phyloP scores from a whole-genome alignment of 1,140 invertebrate genomes.

The Cylas formicarius region DNA sequence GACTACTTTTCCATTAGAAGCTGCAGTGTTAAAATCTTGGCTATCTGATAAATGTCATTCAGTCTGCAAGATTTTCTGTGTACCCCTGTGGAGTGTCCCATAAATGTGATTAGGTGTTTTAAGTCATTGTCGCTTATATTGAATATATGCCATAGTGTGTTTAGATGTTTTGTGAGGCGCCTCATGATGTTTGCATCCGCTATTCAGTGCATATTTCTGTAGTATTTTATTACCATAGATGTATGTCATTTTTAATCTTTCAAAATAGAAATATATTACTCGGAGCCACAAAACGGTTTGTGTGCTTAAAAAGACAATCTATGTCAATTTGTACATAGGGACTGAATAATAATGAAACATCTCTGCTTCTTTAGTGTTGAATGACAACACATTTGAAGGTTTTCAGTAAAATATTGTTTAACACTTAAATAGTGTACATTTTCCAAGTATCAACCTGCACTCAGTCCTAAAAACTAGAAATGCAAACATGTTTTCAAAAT shows the following conservation, averaged over 20 bases:
- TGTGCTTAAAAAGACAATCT: conserved; percentile 15
- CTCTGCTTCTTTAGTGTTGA: conserved; percentile 21
- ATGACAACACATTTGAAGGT: conserved; percentile 28
- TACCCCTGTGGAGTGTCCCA: conserved; percentile 22
- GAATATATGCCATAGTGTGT: conserved; percentile 37
- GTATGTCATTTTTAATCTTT: conserved; percentile 17
- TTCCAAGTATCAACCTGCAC: too few species aligned
- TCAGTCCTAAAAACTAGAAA: too few species aligned
- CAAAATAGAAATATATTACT: conserved; percentile 27
- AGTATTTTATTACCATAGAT: conserved; percentile 35
- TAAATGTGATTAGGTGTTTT: conserved; percentile 28
- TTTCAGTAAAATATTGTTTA: conserved; percentile 19
- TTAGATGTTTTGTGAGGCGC: conserved; percentile 35
- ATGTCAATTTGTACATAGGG: conserved; percentile 21
- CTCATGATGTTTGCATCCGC: conserved; percentile 33
- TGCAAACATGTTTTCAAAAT: too few species aligned
- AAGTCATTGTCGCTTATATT: conserved; percentile 32
- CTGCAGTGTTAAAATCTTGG: conserved; percentile 37
- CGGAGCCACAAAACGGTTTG: conserved; percentile 2
- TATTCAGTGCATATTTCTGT: conserved; percentile 27
- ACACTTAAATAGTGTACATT: too few species aligned
- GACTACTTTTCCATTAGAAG: conserved; percentile 37
- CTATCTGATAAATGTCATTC: conserved; percentile 31
- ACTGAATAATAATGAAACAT: conserved; percentile 27
- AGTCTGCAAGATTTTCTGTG: conserved; percentile 25